phyloP scores from a whole-genome alignment of 2,113 vertebrate species.

The Notothenia rossii region DNA sequence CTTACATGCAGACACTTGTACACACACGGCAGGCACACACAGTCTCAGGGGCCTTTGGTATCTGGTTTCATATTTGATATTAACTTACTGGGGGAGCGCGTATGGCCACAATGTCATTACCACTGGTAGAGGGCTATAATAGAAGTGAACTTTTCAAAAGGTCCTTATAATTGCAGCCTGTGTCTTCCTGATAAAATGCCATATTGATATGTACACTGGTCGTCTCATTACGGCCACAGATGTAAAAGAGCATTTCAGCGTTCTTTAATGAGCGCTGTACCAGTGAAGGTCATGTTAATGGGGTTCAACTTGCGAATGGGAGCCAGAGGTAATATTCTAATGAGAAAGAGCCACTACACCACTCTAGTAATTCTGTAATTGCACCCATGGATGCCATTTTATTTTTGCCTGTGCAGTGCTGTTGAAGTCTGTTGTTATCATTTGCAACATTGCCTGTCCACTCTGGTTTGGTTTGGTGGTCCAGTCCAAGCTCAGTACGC shows the following conservation, averaged over 20 bases:
- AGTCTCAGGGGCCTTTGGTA: slow-evolving; percentile 79
- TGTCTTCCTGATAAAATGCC: slow-evolving; percentile 80
- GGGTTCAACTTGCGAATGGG: slow-evolving; percentile 78
- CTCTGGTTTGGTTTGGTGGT: slow-evolving; percentile 56
- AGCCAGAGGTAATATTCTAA: slow-evolving; percentile 85
- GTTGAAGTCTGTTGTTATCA: slow-evolving; percentile 77
- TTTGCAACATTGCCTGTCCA: slow-evolving; percentile 69
- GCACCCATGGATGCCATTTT: slow-evolving; percentile 67
- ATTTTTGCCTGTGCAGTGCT: slow-evolving; percentile 52
- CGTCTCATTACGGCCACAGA: slow-evolving; percentile 81
- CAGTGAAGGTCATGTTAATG: slow-evolving; percentile 86
- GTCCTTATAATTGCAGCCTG: slow-evolving; percentile 83
- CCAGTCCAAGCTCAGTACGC: slow-evolving; percentile 25
- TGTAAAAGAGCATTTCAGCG: slow-evolving; percentile 82
- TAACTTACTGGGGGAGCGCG: slow-evolving; percentile 82
- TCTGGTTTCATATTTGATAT: slow-evolving; percentile 79
- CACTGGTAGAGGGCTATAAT: slow-evolving; percentile 80
- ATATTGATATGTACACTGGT: slow-evolving; percentile 80
- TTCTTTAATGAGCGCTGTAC: slow-evolving; percentile 78
- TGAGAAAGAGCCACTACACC: slow-evolving; percentile 78
- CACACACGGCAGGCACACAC: slow-evolving; percentile 58
- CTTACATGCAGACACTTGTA: slow-evolving; percentile 61
- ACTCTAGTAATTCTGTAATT: slow-evolving; percentile 73
- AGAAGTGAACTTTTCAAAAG: slow-evolving; percentile 87
- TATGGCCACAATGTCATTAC: slow-evolving; percentile 82